Conservation (phyloP, 2,888 invertebrate species). For the Rhopalosiphum nymphaeae region DNA sequence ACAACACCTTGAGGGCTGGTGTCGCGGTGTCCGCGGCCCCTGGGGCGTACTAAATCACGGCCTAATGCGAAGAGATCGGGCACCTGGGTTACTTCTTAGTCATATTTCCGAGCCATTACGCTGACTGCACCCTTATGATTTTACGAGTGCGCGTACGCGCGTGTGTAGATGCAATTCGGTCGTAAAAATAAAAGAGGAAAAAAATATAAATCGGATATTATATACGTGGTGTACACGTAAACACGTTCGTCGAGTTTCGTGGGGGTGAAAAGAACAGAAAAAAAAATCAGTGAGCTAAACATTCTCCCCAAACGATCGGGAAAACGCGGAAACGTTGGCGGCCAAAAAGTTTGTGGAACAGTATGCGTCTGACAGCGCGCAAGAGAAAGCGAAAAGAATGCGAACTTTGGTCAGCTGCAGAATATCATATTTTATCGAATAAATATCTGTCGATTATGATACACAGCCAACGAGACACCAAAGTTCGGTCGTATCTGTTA, state of each 20-base stretch:
- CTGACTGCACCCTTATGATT: constrained; percentile 18
- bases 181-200: constrained; percentile 35
- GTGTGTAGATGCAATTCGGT: constrained; percentile 15
- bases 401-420: constrained; percentile 21
- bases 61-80: constrained; percentile 31
- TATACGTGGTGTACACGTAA: neutral
- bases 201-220: neutral
- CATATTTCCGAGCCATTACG: constrained; percentile 44
- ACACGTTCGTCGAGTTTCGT: neutral
- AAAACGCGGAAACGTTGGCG: neutral
- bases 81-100: constrained; percentile 64
- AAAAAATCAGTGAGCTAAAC: neutral
- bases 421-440: neutral
- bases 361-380: constrained; percentile 49
- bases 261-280: neutral
- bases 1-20: constrained; percentile 14
- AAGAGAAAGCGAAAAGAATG: constrained; percentile 11
- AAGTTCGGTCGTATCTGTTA: constrained; percentile 30
- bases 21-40: constrained; percentile 28
- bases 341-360: constrained; percentile 10
- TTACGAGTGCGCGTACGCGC: neutral
- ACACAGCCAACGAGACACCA: neutral
- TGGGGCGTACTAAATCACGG: constrained; percentile 54
- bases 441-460: constrained; percentile 21
- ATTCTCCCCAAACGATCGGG: neutral